Evolutionary conservation across 2,113 vertebrate species (phyloP).

Genomic region (Cheirogaleus medius): DNA sequence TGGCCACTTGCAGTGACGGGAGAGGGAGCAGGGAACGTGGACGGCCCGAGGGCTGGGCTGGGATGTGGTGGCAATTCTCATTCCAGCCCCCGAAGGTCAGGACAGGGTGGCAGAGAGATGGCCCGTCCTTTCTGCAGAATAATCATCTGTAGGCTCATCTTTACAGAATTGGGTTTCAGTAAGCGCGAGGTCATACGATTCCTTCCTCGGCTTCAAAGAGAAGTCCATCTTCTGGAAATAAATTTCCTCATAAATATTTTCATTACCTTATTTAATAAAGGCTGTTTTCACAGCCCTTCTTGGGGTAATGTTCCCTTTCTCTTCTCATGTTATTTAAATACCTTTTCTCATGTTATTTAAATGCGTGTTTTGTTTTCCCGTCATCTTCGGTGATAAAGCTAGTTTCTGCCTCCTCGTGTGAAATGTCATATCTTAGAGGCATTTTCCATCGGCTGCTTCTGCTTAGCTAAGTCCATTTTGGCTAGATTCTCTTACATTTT

Average conservation of each 20-base stretch:
- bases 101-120: background rate
- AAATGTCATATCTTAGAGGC: background rate
- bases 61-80: background rate
- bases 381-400: background rate
- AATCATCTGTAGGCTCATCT: rapidly evolving
- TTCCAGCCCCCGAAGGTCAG: too few relatives aligned
- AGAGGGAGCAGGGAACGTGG: background rate
- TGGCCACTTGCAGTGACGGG: rapidly evolving
- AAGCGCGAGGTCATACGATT: rapidly evolving
- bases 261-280: background rate
- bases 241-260: background rate
- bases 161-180: background rate
- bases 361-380: background rate
- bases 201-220: background rate
- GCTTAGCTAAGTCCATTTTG: background rate
- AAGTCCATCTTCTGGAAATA: background rate
- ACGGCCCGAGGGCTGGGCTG: background rate
- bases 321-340: background rate
- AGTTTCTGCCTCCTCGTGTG: background rate
- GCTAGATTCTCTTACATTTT: background rate
- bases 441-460: background rate
- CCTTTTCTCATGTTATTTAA: background rate
- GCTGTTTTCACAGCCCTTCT: background rate
- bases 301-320: background rate
- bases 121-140: background rate